A percentile compares a stretch with the other conserved stretches of the same genome.
phyloP scores from a whole-genome alignment of 2,888 invertebrate species.

The Polydrusus pterygomalis region DNA sequence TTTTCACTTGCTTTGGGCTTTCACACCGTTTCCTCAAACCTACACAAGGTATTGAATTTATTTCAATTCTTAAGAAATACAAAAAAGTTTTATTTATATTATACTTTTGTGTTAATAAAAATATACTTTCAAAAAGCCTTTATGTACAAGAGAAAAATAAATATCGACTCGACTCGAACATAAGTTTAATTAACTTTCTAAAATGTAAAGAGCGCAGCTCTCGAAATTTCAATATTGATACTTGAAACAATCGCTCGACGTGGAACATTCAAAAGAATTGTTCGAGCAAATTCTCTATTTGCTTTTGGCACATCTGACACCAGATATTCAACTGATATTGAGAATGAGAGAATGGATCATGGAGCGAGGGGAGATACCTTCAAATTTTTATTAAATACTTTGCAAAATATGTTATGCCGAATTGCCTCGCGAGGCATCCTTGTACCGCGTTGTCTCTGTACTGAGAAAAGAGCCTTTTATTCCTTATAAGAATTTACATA shows the following conservation, averaged over 20 bases:
- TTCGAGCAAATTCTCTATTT: slow-evolving; percentile 62
- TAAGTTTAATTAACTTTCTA: slow-evolving; percentile 63
- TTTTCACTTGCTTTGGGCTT: too few relatives aligned
- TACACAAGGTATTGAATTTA: too few relatives aligned
- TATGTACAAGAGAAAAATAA: slow-evolving; percentile 20
- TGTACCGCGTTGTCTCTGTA: too few relatives aligned
- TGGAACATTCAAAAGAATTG: slow-evolving; percentile 63
- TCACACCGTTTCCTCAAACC: too few relatives aligned
- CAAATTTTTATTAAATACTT: slow-evolving; percentile 23
- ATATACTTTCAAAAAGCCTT: neutral
- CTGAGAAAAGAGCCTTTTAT: too few relatives aligned
- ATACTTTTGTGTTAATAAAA: too few relatives aligned
- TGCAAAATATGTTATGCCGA: neutral
- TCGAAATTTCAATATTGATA: slow-evolving; percentile 71
- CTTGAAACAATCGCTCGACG: slow-evolving; percentile 63
- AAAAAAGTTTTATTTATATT: too few relatives aligned
- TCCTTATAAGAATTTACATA: too few relatives aligned
- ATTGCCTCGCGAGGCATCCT: too few relatives aligned
- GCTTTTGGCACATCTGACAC: slow-evolving; percentile 64
- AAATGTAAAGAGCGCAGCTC: slow-evolving; percentile 62
- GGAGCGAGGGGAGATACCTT: neutral
- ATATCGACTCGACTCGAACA: slow-evolving; percentile 39
- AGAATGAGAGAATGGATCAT: neutral
- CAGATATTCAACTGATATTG: slow-evolving; percentile 30
- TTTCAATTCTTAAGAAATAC: too few relatives aligned